These are phyloP conservation scores for Bombus waltoni DNA, from an alignment of 1,140 invertebrate species.

Conservation along the genomic window DNA sequence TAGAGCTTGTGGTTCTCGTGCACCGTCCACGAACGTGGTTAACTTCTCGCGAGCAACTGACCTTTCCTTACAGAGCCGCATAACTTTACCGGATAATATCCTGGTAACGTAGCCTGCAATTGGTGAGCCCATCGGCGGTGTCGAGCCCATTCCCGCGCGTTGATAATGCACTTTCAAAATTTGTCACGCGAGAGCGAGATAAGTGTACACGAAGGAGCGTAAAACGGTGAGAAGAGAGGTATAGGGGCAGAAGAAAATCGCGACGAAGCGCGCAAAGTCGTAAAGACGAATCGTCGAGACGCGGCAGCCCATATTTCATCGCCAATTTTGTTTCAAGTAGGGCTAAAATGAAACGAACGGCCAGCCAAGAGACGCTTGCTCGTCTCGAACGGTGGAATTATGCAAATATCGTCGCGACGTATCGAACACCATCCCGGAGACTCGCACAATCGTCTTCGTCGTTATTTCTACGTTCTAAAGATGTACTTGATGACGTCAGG, in stretches of 20 bases:
- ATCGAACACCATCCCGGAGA: background rate
- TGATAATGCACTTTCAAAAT: background rate
- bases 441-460: too few relatives aligned
- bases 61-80: slow-evolving; percentile 4
- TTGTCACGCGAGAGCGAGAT: background rate
- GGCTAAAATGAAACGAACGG: background rate
- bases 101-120: background rate
- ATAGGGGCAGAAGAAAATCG: background rate
- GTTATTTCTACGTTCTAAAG: too few relatives aligned
- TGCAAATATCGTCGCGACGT: background rate
- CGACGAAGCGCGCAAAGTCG: background rate
- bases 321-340: background rate
- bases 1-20: background rate
- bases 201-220: background rate
- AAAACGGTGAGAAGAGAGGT: background rate
- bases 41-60: background rate
- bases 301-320: background rate
- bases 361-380: background rate
- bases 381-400: background rate
- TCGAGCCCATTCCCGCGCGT: background rate
- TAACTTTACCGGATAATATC: too few relatives aligned
- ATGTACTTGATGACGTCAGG: too few relatives aligned
- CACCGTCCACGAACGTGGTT: too few relatives aligned
- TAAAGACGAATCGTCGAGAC: background rate
- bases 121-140: background rate